Base-by-base conservation (phyloP, 2,888 invertebrate genomes). In the Lacanobia oleracea region DNA sequence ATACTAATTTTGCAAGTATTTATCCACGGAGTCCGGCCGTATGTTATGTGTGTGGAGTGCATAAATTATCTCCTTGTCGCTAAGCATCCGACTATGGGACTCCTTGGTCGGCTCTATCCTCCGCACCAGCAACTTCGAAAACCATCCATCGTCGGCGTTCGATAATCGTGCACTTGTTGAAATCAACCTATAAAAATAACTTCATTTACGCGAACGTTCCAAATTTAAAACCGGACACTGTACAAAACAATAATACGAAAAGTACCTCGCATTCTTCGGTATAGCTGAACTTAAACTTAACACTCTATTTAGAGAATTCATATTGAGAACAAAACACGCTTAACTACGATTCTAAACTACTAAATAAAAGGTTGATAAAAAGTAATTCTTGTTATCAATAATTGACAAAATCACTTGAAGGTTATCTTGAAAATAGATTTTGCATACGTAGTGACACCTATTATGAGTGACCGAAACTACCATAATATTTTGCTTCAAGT, bases 31-130 rank as follows among this genome's bases (percentile, higher is more conserved):
- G 94, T 99, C 99, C 53, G 99, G 98, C 89, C 98, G 97, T 85
- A 99, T 98, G 93, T 99, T 98, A 94, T 99, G 99, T 79, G 99
- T 99, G 92, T 99, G 98, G 75, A 99, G 96, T 80, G 99, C 99
- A 94, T 99, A 99, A 88, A 99, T 98, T 72, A 98, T 97, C 94
- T 99, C 99, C 94, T 99, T 99, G 94, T 99, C 99, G 88, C 99
- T 99, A 62, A 99, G 97, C 97, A 99, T 98, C 81, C 99, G 98
- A 89, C 99, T 99, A 94, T 99, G 99, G 5, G 99, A 98, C 92
- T 99, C 99, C 93, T 99, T 99, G 2, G 99, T 98, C 8, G 99
- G 98, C 91, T 99, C 99, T 90, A 99, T 98, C 92, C 98, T 98
- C 78, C 99, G 97, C 57, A 99, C 99, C 88, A 99, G 96, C 80